phyloP scores from a whole-genome alignment of 1,140 invertebrate genomes.

The Rhopalosiphum padi region DNA sequence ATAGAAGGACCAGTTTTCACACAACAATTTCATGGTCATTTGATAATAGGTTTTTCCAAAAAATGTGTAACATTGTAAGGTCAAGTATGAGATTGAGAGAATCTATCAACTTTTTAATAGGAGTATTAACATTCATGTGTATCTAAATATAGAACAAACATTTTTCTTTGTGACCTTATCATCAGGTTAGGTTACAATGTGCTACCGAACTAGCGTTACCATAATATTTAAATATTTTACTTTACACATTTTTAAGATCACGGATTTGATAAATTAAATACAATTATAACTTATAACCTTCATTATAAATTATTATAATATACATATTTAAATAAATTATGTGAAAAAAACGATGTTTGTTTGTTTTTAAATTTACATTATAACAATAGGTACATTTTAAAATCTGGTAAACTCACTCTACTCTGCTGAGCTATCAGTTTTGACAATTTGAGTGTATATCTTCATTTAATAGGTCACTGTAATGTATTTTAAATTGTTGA shows the following conservation, averaged over 20 bases:
- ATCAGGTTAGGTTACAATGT: neutral
- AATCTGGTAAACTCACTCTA: too few relatives aligned
- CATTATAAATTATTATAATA: neutral
- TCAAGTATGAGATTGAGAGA: neutral
- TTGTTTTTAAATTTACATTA: neutral
- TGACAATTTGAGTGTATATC: too few relatives aligned
- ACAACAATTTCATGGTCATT: neutral
- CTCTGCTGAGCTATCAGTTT: too few relatives aligned
- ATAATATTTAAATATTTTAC: neutral
- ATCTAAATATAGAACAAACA: neutral
- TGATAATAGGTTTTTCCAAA: neutral
- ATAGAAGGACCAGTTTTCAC: neutral
- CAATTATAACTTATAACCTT: neutral
- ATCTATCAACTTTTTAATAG: neutral
- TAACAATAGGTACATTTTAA: neutral
- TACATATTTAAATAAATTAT: neutral
- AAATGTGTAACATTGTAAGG: neutral
- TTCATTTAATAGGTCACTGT: too few relatives aligned
- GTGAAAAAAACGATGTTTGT: neutral
- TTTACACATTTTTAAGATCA: neutral
- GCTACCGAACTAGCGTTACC: too few relatives aligned
- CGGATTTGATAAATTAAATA: neutral
- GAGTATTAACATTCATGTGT: slow-evolving; percentile 12
- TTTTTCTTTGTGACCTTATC: neutral
- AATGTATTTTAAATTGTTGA: too few relatives aligned